Evolutionary conservation across 2,797 vertebrate species (phyloP).

Genomic region (Gallinago nigripennis): DNA sequence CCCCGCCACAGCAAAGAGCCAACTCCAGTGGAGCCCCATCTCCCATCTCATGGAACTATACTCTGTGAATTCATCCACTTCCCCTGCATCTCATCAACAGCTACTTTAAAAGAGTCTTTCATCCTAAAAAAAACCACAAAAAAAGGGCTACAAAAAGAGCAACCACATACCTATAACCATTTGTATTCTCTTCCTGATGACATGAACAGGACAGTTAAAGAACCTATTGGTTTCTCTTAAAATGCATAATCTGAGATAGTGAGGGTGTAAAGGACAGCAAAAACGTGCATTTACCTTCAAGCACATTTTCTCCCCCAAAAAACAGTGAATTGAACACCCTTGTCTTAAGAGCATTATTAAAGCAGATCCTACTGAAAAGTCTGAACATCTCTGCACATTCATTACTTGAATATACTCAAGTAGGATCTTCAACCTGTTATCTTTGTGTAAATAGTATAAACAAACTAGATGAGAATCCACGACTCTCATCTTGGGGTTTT

Average conservation of each 20-base stretch:
- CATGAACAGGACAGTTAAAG: neutral
- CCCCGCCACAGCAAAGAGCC: rapidly evolving
- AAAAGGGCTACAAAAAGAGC: neutral
- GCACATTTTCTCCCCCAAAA: neutral
- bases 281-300: neutral
- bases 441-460: neutral
- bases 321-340: neutral
- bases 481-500: neutral
- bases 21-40: rapidly evolving
- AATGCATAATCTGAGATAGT: neutral
- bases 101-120: neutral
- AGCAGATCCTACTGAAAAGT: neutral
- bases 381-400: neutral
- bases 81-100: neutral
- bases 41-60: neutral
- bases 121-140: neutral
- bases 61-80: neutral
- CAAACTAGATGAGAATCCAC: neutral
- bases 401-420: neutral
- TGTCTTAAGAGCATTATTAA: neutral
- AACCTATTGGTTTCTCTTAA: neutral
- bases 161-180: neutral
- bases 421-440: neutral
- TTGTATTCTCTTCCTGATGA: neutral
- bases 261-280: neutral